Base-by-base conservation (phyloP, 2,797 vertebrate species). In the Spinus olivaceus region DNA sequence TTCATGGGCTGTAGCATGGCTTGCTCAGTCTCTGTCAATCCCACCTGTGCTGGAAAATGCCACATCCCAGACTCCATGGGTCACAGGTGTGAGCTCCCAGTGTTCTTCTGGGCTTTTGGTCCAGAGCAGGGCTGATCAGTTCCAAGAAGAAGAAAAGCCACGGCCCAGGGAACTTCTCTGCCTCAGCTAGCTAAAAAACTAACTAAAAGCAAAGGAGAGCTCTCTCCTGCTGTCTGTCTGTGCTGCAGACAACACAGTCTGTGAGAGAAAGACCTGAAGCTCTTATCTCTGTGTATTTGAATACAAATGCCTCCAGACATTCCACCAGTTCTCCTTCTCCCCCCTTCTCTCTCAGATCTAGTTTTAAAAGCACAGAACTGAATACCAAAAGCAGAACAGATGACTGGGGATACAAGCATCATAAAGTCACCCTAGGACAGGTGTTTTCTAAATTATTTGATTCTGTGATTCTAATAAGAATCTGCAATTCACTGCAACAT, bases 1-100 rank as follows among this genome's bases (percentile, higher is more conserved):
- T 4, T 13, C 0, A 0, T 23, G 57, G 30, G 1, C 1, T 27
- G 57, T n/a, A 23, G 24, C 7, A 23, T 0, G 0, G 24, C 25
- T 63, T 8, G 0, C 19, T 41, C 30, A 42, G 24, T 33, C 47
- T n/a, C 18, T 3, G 8, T 33, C 23, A 10, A 8, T 33, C 30
- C 19, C 14, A 41, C 19, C 7, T 7, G 22, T 0, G 0, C 24
- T 41, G 30, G 30, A 18, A 76, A 61, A 33, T 33, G 23, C 14
- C 2, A 5, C 2, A 0, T 50, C 23, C 18, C 1, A 0, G 3
- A 11, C 30, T 6, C 8, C 0, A 0, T 27, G 35, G 30, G 72
- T 1, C 30, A n/a, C 23, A 60, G 56, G 23, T 16, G 23, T 16
- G 56, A 60, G 17, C 10, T 74, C 28, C 28, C 0, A 0, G 18